These are phyloP conservation scores for Hippopotamus amphibius DNA, from an alignment of 2,113 vertebrate genomes.

Conservation along the genomic window DNA sequence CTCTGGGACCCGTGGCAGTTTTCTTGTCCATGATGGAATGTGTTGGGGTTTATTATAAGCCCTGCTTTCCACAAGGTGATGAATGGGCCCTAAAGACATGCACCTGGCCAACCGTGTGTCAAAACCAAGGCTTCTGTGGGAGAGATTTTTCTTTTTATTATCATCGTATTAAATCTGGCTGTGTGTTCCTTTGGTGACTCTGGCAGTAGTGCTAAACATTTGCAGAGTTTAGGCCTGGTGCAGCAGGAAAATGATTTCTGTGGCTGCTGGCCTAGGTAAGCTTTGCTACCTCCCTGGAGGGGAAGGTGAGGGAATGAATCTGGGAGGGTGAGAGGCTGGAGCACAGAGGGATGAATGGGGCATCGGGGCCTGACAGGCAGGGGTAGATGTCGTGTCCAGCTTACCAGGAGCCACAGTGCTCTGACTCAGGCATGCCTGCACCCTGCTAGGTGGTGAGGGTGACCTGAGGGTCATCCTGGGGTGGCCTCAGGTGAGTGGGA, in stretches of 20 bases:
- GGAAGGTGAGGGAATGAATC: neutral
- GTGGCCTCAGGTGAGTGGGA: neutral
- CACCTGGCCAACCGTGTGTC: conserved; percentile 76
- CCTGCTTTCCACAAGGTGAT: conserved; percentile 76
- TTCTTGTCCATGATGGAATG: neutral
- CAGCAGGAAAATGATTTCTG: conserved; percentile 79
- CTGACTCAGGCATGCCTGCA: accelerated
- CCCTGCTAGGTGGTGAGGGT: neutral
- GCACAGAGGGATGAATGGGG: neutral
- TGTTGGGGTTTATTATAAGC: conserved; percentile 46
- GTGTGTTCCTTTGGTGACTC: conserved; percentile 79
- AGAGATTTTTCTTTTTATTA: conserved; percentile 78
- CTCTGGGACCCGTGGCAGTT: neutral
- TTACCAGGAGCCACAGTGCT: neutral
- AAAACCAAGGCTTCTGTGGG: conserved; percentile 72
- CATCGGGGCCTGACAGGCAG: neutral
- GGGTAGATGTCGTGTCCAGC: neutral
- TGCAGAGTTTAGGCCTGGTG: conserved; percentile 83
- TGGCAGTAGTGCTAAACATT: conserved; percentile 78
- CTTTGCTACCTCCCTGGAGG: neutral
- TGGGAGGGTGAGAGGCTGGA: neutral
- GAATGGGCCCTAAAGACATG: conserved; percentile 75
- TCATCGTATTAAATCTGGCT: conserved; percentile 82
- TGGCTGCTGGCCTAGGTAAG: conserved; percentile 74
- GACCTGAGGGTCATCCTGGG: too few species aligned